Base-by-base conservation (phyloP, 2,797 vertebrate species). In the Lepus oiostolus region DNA sequence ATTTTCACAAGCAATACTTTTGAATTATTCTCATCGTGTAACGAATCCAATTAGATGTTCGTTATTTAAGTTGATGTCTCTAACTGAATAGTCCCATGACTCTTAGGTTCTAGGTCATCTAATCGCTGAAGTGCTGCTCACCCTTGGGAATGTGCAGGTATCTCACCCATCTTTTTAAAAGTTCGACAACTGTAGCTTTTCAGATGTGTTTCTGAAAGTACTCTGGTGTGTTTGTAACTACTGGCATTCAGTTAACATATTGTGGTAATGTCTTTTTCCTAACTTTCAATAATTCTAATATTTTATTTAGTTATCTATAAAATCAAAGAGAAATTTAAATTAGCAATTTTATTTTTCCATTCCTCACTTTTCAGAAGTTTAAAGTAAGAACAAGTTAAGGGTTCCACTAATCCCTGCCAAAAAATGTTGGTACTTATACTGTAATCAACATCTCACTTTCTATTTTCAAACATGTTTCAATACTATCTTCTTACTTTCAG, bases 1-100 rank as follows among this genome's bases (percentile, higher is more conserved):
- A 97, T 72, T 93, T 97, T 83, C 58, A 52, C 94, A 92, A 92
- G n/a, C 11, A 91, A 22, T 35, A 74, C 42, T 52, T 87, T 83
- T n/a, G 70, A 54, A 89, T 54, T 19, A 70, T 81, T 47, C 28
- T 72, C 47, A n/a, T 76, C 38, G 91, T 92, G 81, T 74, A 82
- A 70, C 21, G 81, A 2, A 76, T 11, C 32, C 5, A 58, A 9
- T 50, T 62, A 5, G 86, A 86, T 17, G 32, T 35, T 83, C 32
- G 58, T 50, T 22, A 28, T 75, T 63, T 80, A 21, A 91, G 26
- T 35, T 93, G 28, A 32, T 63, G 13, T 92, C 58, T 65, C 50
- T 32, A 63, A 92, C n/a, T 79, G 38, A 28, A 38, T n/a, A 50
- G 88, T 1, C 3, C 35, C 30, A 14, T n/a, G 47, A 14, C 71